Evolutionary conservation across 2,888 invertebrate species (phyloP).

Genomic region (Ischnus inquisitorius): DNA sequence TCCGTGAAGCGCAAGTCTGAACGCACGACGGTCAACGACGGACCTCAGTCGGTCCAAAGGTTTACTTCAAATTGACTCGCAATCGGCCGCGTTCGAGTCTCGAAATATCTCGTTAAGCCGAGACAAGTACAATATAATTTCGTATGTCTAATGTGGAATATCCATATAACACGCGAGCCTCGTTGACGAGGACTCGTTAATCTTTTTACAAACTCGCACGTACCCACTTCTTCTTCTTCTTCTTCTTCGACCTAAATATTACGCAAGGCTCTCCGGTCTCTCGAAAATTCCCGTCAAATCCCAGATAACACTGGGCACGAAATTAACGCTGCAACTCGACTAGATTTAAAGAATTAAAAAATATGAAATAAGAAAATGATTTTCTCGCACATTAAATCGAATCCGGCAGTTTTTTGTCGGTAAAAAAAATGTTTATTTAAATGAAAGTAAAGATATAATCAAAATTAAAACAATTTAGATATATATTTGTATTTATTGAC

Average conservation of each 20-base stretch:
- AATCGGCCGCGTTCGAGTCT: constrained; percentile 22
- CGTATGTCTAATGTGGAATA: constrained; percentile 64
- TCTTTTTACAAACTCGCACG: constrained; percentile 58
- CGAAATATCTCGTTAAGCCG: constrained; percentile 55
- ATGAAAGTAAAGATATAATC: background rate
- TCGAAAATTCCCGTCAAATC: constrained; percentile 5
- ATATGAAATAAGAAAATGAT: too few relatives aligned
- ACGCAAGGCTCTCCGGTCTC: too few relatives aligned
- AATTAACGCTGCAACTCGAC: too few relatives aligned
- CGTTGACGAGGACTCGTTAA: constrained; percentile 67
- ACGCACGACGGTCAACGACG: background rate
- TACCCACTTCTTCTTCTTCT: constrained; percentile 20
- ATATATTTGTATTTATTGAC: too few relatives aligned
- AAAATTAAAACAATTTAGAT: background rate
- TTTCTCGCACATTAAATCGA: too few relatives aligned
- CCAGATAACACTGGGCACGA: background rate
- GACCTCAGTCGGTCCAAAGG: constrained; percentile 50
- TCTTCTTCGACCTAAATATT: constrained; percentile 39
- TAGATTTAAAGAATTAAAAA: too few relatives aligned
- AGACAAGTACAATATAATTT: constrained; percentile 55
- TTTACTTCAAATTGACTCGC: constrained; percentile 60
- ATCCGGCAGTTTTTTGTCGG: background rate
- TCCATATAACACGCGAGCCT: constrained; percentile 58
- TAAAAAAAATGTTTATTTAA: background rate
- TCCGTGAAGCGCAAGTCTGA: background rate